Conservation (phyloP, 2,113 vertebrate species). For the Lasiurus cinereus region DNA sequence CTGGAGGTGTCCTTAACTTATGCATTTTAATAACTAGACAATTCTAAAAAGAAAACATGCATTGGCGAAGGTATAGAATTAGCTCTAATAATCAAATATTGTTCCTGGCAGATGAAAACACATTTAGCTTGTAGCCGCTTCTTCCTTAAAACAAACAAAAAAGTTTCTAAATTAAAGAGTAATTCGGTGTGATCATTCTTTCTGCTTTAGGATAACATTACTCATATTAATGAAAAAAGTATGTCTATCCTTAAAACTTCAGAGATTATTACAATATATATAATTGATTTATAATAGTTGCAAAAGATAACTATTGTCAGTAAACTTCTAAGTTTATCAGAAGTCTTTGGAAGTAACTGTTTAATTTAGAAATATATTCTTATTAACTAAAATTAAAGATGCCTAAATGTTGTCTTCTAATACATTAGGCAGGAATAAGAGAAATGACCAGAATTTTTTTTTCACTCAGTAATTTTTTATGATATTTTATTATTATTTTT, state of each 20-base stretch:
- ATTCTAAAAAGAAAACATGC: background rate
- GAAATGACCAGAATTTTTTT: background rate
- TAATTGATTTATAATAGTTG: background rate
- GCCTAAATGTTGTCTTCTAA: background rate
- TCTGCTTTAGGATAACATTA: background rate
- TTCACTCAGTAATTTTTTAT: background rate
- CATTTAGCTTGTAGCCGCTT: background rate
- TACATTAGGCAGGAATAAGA: background rate
- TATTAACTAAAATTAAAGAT: slow-evolving; percentile 15
- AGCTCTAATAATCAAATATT: background rate
- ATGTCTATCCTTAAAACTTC: background rate
- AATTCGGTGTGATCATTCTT: background rate
- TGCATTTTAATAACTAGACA: background rate
- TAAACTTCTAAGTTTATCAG: slow-evolving; percentile 40
- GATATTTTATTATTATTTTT: no score
- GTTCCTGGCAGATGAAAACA: background rate
- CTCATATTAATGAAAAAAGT: background rate
- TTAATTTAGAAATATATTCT: slow-evolving; percentile 41
- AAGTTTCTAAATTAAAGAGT: background rate
- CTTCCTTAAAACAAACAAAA: background rate
- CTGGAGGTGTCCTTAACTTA: background rate
- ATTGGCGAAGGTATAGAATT: background rate
- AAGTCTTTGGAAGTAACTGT: slow-evolving; percentile 44
- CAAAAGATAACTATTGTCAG: background rate
- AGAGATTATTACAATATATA: background rate